These are phyloP conservation scores for Salmo trutta DNA, from an alignment of 2,797 vertebrate genomes.

Conservation along the genomic window DNA sequence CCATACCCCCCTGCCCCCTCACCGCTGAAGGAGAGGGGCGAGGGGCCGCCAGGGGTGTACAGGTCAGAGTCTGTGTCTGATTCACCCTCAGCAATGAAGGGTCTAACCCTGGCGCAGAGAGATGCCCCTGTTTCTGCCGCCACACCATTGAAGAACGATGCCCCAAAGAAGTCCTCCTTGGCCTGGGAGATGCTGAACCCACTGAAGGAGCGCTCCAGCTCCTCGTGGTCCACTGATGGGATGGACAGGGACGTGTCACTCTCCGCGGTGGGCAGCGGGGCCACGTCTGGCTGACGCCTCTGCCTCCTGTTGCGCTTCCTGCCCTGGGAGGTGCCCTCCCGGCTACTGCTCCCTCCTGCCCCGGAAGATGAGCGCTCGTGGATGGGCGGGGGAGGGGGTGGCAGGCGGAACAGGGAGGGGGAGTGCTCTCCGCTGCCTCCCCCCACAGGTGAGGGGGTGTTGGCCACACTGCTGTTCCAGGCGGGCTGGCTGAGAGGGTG, in stretches of 20 bases:
- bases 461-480: conserved; percentile 85
- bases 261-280: conserved; percentile 72
- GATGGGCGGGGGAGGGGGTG: conserved; percentile 85
- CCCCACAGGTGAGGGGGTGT: conserved; percentile 80
- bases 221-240: conserved; percentile 96
- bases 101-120: conserved; percentile 83
- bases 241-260: conserved; percentile 98
- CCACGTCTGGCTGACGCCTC: conserved; percentile 67
- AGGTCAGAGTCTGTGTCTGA: conserved; percentile 98
- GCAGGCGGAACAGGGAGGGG: conserved; percentile 86
- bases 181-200: conserved; percentile 98
- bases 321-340: conserved; percentile 64
- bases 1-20: conserved; percentile 82
- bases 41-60: conserved; percentile 81
- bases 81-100: conserved; percentile 95
- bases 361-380: conserved; percentile 81
- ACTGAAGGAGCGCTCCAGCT: conserved; percentile 96
- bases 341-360: conserved; percentile 52
- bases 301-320: conserved; percentile 74
- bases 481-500: conserved; percentile 77
- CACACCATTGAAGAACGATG: conserved; percentile 55
- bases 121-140: conserved; percentile 57
- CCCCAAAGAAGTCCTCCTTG: conserved; percentile 85
- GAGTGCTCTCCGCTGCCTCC: conserved; percentile 79
- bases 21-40: conserved; percentile 88